These are phyloP conservation scores for Tyto alba DNA, from an alignment of 2,113 vertebrate species.

Conservation along the genomic window DNA sequence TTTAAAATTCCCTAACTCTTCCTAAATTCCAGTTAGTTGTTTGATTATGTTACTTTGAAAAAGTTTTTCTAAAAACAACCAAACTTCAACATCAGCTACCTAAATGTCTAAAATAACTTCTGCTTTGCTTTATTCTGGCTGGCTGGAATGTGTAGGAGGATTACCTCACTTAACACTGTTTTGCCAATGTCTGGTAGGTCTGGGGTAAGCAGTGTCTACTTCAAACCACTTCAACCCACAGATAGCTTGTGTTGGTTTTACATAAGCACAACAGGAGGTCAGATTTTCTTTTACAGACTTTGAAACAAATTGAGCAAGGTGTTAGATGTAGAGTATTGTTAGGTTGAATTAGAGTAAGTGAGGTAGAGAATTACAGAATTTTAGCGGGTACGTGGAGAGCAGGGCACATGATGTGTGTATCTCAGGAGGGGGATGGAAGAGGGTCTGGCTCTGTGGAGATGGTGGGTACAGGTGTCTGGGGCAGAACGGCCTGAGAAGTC, in stretches of 20 bases:
- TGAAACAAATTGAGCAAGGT: background rate
- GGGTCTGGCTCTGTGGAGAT: background rate
- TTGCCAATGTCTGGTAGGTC: background rate
- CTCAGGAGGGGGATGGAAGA: accelerated
- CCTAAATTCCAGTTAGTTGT: background rate
- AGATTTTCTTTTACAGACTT: background rate
- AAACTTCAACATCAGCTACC: accelerated
- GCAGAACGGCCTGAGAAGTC: background rate
- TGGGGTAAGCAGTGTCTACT: background rate
- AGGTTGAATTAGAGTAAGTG: background rate
- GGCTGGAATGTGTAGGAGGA: background rate
- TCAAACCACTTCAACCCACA: background rate
- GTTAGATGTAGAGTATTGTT: background rate
- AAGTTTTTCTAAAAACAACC: no score
- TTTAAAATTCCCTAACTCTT: background rate
- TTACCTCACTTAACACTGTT: background rate
- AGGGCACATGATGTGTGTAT: background rate
- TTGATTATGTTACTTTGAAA: background rate
- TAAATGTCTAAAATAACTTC: background rate
- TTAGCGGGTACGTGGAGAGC: background rate
- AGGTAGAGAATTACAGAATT: background rate
- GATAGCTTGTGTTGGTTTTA: background rate
- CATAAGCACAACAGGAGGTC: background rate
- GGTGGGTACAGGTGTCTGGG: background rate
- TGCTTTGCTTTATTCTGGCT: background rate